Conservation (phyloP, 2,888 invertebrate species). For the Cheilosia grossa region DNA sequence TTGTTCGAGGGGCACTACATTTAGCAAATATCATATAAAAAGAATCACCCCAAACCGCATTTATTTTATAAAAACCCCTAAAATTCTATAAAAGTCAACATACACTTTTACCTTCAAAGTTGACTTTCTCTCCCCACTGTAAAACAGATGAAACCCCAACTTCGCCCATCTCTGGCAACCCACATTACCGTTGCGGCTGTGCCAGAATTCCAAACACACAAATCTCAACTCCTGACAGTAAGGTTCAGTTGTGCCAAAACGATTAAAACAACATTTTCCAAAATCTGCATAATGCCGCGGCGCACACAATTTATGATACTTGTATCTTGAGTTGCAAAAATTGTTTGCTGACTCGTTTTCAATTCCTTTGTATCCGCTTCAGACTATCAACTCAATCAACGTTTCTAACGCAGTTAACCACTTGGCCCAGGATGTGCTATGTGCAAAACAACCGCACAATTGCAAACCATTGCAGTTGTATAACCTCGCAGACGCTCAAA, state of each 20-base stretch:
- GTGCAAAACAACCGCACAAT: constrained; percentile 30
- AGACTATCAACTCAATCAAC: constrained; percentile 53
- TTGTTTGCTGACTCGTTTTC: not conserved
- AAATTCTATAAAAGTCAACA: too few relatives aligned
- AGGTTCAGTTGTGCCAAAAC: constrained; percentile 53
- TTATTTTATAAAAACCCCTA: too few relatives aligned
- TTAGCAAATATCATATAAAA: too few relatives aligned
- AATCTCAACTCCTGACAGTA: constrained; percentile 20
- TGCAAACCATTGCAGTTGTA: constrained; percentile 24
- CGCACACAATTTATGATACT: constrained; percentile 56
- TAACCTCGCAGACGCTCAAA: constrained; percentile 45
- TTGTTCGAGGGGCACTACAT: too few relatives aligned
- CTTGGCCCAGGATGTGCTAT: constrained; percentile 39
- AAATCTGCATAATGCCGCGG: constrained; percentile 60
- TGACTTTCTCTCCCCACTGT: too few relatives aligned
- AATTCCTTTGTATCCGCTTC: constrained; percentile 7
- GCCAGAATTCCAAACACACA: constrained; percentile 10
- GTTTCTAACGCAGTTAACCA: constrained; percentile 66
- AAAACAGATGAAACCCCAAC: too few relatives aligned
- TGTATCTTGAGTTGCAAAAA: constrained; percentile 3
- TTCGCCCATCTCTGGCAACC: too few relatives aligned
- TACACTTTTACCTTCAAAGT: too few relatives aligned
- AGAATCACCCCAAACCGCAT: too few relatives aligned
- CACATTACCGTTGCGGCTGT: not conserved
- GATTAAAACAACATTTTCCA: constrained; percentile 40